Conservation (phyloP, 2,797 vertebrate species). For the Chrysocyon brachyurus region DNA sequence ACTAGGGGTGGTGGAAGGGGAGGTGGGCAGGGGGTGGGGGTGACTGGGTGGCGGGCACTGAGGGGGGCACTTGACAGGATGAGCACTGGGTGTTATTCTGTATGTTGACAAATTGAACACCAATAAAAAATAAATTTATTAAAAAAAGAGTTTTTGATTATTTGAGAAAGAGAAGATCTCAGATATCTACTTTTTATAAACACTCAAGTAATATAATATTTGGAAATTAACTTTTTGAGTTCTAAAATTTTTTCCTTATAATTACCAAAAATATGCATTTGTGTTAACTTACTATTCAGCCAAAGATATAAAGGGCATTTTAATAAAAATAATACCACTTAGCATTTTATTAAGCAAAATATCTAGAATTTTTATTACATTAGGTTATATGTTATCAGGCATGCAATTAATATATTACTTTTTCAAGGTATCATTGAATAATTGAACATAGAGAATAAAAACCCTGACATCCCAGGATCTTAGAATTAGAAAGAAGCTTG, state of each 20-base stretch:
- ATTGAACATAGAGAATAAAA: background rate
- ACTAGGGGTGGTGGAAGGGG: too few species aligned
- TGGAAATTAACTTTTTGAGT: background rate
- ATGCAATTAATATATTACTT: background rate
- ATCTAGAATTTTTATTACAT: background rate
- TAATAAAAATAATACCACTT: background rate
- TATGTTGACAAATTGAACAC: too few species aligned
- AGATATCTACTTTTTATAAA: background rate
- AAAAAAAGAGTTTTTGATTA: background rate
- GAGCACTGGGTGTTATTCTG: too few species aligned
- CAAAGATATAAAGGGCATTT: background rate
- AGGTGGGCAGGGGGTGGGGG: too few species aligned
- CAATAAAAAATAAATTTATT: too few species aligned
- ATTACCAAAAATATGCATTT: background rate
- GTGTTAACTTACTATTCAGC: background rate
- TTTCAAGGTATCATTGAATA: background rate
- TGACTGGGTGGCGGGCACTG: too few species aligned
- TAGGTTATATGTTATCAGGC: background rate
- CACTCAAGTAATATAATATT: background rate
- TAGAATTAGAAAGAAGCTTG: background rate
- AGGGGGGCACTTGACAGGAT: too few species aligned
- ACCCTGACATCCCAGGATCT: background rate
- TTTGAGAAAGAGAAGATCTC: background rate
- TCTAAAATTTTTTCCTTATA: background rate
- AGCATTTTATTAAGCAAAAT: conserved; percentile 30